Base-by-base conservation (phyloP, 2,113 vertebrate species). In the Entelurus aequoreus region DNA sequence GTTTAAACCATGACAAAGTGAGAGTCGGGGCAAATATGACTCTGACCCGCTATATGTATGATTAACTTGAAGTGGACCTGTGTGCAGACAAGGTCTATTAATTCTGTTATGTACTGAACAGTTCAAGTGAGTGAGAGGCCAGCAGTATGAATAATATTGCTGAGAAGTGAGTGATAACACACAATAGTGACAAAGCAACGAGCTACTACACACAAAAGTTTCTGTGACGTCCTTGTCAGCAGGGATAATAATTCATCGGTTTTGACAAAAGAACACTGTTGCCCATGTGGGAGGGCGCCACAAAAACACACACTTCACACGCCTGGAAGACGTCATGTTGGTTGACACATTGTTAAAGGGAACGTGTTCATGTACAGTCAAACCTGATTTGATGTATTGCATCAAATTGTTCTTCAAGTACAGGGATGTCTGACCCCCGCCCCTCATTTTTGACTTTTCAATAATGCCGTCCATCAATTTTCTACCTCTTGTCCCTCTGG, bases 21-120 rank as follows among this genome's bases (percentile, higher is more conserved):
- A 68, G 64, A 75, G 80, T 82, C 80, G 64, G 63, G 69, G 67
- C 65, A 65, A 74, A 67, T 4, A 38, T 54, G 36, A 66, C 12
- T 48, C 51, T 65, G 55, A 16, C 50, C 19, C 19, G 28, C 14
- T 0, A 1, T 28, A 60, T 71, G 12, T 68, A 82, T 87, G 69
- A 84, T 85, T 87, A 82, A 82, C 78, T 62, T 75, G 70, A 72
- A 15, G 62, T 57, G 6, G 14, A 51, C 8, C 76, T 79, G 49
- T 40, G 9, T 54, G 19, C 6, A 12, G 16, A 61, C 54, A 38
- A 48, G 5, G 13, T 57, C 57, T 44, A n/a, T 57, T 38, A 14
- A 2, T 44, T 48, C 4, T 65, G 42, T 52, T 60, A 6, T 46
- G 1, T 48, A 6, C 58, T 15, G 36, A 8, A 1, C 11, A 21